Evolutionary conservation across 2,113 vertebrate species (phyloP).

Genomic region (Bos taurus): ARS-UCD2.0 NC_037338.1:8554501-8555000

Average conservation of each 20-base stretch:
- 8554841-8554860: background rate
- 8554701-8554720: conserved; percentile 22
- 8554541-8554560: background rate
- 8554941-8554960: background rate
- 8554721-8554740: background rate
- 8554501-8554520: background rate
- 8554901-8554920: conserved; percentile 21
- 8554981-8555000: background rate
- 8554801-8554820: background rate
- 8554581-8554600: background rate
- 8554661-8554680: conserved; percentile 31
- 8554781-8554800: background rate
- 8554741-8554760: background rate
- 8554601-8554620: background rate
- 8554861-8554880: background rate
- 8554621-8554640: background rate
- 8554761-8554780: background rate
- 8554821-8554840: background rate
- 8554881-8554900: background rate
- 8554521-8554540: background rate
- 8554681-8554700: background rate
- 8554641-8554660: conserved; percentile 30
- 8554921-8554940: background rate
- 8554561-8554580: background rate
- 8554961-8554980: background rate